Percentiles rank a stretch among this genome's conserved stretches.
Conservation (phyloP, 37 sponge, comb jelly and placozoan species). For the Crambe crambe region DNA sequence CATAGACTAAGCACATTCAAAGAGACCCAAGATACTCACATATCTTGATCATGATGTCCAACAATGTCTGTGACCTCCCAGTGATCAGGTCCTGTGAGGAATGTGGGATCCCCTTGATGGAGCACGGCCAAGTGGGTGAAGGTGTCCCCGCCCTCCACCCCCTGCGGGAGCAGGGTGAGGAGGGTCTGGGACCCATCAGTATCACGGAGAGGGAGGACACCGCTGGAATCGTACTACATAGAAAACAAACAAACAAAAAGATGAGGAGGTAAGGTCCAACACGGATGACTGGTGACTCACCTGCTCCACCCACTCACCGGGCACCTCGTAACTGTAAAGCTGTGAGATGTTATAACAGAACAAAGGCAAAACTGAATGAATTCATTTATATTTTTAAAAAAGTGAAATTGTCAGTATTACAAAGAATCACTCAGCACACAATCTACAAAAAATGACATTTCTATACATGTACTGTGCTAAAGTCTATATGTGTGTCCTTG, state of each 20-base stretch:
- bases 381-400: too few relatives aligned
- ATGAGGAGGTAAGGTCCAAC: too few relatives aligned
- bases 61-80: background rate
- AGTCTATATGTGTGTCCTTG: too few relatives aligned
- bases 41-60: background rate
- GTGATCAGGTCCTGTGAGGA: background rate
- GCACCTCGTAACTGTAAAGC: slow-evolving; percentile 9
- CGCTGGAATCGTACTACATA: background rate
- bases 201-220: background rate
- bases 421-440: too few relatives aligned
- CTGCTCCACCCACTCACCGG: slow-evolving; percentile 3
- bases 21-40: too few relatives aligned
- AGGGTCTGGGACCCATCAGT: background rate
- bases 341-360: background rate
- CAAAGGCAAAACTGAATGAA: too few relatives aligned
- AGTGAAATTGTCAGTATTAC: too few relatives aligned
- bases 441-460: too few relatives aligned
- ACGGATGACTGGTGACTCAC: background rate
- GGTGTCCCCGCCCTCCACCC: background rate
- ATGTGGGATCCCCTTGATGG: background rate
- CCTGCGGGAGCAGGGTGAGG: background rate
- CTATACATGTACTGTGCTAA: too few relatives aligned
- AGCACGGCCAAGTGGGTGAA: slow-evolving; percentile 24
- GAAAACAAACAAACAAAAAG: background rate
- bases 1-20: too few relatives aligned